Percentiles rank a stretch among this genome's conserved stretches.
Evolutionary conservation across 2,888 invertebrate species (phyloP).

Genomic region (Andrena haemorrhoa): DNA sequence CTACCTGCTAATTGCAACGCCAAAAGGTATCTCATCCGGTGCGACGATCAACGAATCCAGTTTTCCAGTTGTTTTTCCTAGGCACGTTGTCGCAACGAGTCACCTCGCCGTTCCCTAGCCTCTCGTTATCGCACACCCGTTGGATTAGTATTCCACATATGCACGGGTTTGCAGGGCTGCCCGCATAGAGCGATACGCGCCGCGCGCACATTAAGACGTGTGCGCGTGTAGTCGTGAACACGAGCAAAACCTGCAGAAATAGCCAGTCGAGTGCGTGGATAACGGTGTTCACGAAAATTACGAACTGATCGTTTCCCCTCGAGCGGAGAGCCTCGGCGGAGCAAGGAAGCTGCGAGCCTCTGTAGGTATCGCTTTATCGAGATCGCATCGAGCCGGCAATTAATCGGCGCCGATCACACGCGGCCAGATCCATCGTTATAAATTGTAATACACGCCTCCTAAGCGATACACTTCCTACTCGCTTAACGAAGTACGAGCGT

Average conservation of each 20-base stretch:
- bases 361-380: conserved; percentile 55
- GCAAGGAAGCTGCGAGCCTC: conserved; percentile 5
- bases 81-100: neutral
- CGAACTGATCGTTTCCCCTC: conserved; percentile 49
- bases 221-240: conserved; percentile 33
- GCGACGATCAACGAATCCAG: conserved; percentile 16
- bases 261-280: conserved; percentile 42
- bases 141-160: conserved; percentile 24
- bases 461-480: conserved; percentile 66
- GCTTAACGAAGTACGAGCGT: conserved; percentile 66
- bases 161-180: neutral
- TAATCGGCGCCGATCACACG: conserved; percentile 69
- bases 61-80: conserved; percentile 25
- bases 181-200: conserved; percentile 19
- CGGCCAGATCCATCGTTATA: conserved; percentile 56
- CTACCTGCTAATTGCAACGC: conserved; percentile 9
- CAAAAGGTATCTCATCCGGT: neutral
- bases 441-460: conserved; percentile 70
- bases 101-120: neutral
- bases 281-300: conserved; percentile 68
- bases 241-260: conserved; percentile 43
- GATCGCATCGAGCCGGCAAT: conserved; percentile 66
- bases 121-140: conserved; percentile 35
- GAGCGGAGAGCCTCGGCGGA: conserved; percentile 37
- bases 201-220: neutral